Percentiles rank a stretch among this genome's conserved stretches.
phyloP scores from a whole-genome alignment of 2,797 vertebrate genomes.

The Poeciliopsis presidionis region DNA sequence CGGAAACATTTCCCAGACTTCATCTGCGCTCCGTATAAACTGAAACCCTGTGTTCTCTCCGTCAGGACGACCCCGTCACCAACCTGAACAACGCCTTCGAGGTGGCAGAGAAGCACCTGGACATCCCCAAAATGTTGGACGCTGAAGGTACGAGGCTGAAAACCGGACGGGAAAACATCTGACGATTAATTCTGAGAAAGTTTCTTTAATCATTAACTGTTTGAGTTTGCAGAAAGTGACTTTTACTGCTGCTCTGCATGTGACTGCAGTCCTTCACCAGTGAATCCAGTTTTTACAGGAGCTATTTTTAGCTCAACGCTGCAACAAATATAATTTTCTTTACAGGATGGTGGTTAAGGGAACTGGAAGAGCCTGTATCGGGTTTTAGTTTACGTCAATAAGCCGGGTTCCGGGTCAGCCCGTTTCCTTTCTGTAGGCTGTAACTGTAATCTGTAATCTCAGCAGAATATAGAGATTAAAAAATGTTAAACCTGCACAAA shows the following conservation, averaged over 20 bases:
- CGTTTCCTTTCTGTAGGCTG: neutral
- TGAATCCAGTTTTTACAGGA: neutral
- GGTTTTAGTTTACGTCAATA: neutral
- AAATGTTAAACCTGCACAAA: neutral
- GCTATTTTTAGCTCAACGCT: neutral
- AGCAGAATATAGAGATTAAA: neutral
- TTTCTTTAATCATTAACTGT: neutral
- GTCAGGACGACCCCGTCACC: constrained; percentile 90
- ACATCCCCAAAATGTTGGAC: constrained; percentile 97
- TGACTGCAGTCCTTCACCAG: constrained; percentile 1
- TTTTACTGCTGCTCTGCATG: neutral
- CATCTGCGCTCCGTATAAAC: neutral
- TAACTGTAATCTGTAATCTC: neutral
- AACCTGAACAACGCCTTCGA: constrained; percentile 98
- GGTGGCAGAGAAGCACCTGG: constrained; percentile 94
- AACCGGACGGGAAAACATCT: neutral
- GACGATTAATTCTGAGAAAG: neutral
- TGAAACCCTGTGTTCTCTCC: neutral
- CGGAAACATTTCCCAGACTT: fast-evolving
- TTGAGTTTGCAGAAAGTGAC: constrained; percentile 1
- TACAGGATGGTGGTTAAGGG: neutral
- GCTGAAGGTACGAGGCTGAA: constrained; percentile 85
- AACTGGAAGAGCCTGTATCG: neutral
- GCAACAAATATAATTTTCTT: neutral
- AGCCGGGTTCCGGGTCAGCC: neutral